phyloP scores from a whole-genome alignment of 1,140 invertebrate genomes.

The Orussus abietinus region DNA sequence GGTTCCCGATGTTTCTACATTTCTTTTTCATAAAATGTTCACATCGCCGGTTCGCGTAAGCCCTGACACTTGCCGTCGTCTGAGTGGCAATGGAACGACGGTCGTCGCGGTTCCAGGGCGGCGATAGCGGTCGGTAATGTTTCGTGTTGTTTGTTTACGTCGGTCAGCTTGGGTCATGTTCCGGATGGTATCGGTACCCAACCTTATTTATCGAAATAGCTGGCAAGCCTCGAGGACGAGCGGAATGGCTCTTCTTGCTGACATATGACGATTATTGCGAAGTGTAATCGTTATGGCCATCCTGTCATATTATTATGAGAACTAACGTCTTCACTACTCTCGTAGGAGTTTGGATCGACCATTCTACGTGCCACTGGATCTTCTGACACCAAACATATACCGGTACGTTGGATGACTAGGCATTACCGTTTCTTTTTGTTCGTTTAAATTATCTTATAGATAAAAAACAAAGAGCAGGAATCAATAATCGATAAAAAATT shows the following conservation, averaged over 20 bases:
- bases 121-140: background rate
- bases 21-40: too few species aligned
- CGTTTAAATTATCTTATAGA: constrained; percentile 5
- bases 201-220: constrained; percentile 17
- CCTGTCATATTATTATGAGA: constrained; percentile 38
- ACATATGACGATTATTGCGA: constrained; percentile 23
- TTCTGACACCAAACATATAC: background rate
- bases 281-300: constrained; percentile 31
- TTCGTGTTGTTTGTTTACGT: background rate
- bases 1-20: too few species aligned
- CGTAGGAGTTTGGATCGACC: constrained; percentile 37
- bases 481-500: background rate
- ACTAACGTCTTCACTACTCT: constrained; percentile 49
- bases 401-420: background rate
- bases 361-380: constrained; percentile 17
- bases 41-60: too few species aligned
- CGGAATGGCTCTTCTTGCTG: too few species aligned
- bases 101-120: constrained; percentile 5
- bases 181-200: constrained; percentile 8
- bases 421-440: background rate
- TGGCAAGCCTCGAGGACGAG: constrained; percentile 18
- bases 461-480: background rate
- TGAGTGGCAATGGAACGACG: too few species aligned
- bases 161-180: background rate
- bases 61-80: too few species aligned